phyloP scores from a whole-genome alignment of 2,888 invertebrate genomes.

The Cyrtodaria siliqua region DNA sequence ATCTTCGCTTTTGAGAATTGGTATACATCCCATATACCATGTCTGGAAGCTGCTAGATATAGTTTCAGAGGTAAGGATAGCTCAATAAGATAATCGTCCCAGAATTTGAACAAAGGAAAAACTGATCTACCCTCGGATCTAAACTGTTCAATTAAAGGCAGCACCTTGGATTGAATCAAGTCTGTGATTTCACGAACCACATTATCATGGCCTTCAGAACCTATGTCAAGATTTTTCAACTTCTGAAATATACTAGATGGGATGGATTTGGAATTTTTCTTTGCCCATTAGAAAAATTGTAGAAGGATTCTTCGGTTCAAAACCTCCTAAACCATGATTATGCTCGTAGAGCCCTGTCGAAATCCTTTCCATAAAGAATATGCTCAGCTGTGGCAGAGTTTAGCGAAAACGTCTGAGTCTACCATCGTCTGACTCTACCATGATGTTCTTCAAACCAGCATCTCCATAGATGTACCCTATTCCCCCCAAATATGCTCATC shows the following conservation, averaged over 20 bases:
- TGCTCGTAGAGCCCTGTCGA: conserved; percentile 21
- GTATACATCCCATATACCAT: background rate
- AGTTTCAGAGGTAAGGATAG: conserved; percentile 14
- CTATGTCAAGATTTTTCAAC: too few species aligned
- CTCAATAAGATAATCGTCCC: conserved; percentile 29
- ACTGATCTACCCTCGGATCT: conserved; percentile 11
- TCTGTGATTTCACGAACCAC: too few species aligned
- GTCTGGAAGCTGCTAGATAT: conserved; percentile 13
- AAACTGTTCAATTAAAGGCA: too few species aligned
- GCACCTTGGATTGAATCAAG: too few species aligned
- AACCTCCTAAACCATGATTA: conserved; percentile 32
- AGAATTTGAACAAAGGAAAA: conserved; percentile 26
- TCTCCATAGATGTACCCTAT: conserved; percentile 31
- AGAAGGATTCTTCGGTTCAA: conserved; percentile 13
- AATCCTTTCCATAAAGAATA: conserved; percentile 38
- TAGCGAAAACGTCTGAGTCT: conserved; percentile 15
- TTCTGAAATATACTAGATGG: too few species aligned
- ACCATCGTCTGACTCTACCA: conserved; percentile 22
- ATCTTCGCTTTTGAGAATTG: conserved; percentile 9
- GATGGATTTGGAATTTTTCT: too few species aligned
- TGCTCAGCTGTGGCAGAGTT: conserved; percentile 20
- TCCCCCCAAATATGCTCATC: conserved; percentile 27
- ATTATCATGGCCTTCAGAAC: too few species aligned
- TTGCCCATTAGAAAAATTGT: background rate
- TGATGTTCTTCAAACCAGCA: conserved; percentile 17